Evolutionary conservation across 2,888 invertebrate species (phyloP).

Genomic region (Netelia fuscicornis): DNA sequence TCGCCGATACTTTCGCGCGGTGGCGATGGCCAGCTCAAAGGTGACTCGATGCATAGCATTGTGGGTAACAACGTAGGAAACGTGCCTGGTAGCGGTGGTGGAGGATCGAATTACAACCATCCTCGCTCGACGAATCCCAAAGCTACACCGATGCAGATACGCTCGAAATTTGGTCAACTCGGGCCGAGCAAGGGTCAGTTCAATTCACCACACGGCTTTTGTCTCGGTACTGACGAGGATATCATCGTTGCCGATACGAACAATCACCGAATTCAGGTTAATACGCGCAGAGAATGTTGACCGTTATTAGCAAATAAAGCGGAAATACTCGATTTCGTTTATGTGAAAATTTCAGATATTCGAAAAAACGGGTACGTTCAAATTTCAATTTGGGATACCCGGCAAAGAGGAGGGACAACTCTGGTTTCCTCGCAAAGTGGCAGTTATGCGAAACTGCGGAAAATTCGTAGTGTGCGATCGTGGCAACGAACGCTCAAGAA

Average conservation of each 20-base stretch:
- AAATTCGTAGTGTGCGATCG: slow-evolving; percentile 99
- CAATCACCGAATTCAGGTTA: slow-evolving; percentile 96
- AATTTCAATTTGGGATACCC: slow-evolving; percentile 97
- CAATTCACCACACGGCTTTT: slow-evolving; percentile 98
- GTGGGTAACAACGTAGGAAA: slow-evolving; percentile 79
- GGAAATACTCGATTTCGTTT: slow-evolving; percentile 45
- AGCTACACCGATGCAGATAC: slow-evolving; percentile 94
- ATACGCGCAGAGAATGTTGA: not conserved
- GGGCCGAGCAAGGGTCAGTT: slow-evolving; percentile 97
- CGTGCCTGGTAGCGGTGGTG: slow-evolving; percentile 77
- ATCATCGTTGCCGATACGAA: slow-evolving; percentile 98
- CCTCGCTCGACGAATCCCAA: slow-evolving; percentile 85
- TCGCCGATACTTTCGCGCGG: slow-evolving; percentile 87
- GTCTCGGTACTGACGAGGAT: slow-evolving; percentile 97
- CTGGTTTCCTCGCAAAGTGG: slow-evolving; percentile 99
- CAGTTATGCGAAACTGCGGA: slow-evolving; percentile 94
- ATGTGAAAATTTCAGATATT: slow-evolving; percentile 89
- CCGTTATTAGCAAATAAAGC: slow-evolving; percentile 7
- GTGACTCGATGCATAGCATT: slow-evolving; percentile 82
- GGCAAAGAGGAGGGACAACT: slow-evolving; percentile 98
- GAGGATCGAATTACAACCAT: slow-evolving; percentile 77
- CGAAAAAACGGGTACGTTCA: slow-evolving; percentile 96
- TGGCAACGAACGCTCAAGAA: slow-evolving; percentile 97
- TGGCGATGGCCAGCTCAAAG: slow-evolving; percentile 81
- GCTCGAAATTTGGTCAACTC: slow-evolving; percentile 97